A percentile compares a stretch with the other conserved stretches of the same genome.
phyloP scores from a whole-genome alignment of 2,113 vertebrate genomes.

The Atrichornis clamosus region DNA sequence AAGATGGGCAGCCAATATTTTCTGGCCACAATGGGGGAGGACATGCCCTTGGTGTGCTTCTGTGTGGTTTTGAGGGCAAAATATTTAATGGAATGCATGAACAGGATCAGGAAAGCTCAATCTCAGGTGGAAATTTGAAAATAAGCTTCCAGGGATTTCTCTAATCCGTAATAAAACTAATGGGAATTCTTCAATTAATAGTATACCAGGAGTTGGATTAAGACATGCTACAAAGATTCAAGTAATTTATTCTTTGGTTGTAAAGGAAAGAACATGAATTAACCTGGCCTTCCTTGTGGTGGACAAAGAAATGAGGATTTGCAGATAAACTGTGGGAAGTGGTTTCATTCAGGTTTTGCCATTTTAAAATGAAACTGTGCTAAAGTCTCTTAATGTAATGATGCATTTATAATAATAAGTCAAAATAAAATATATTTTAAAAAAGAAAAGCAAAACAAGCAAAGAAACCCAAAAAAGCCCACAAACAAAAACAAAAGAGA shows the following conservation, averaged over 20 bases:
- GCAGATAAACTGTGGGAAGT: not conserved
- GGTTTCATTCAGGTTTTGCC: not conserved
- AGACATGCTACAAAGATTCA: not conserved
- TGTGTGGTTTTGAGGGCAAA: not conserved
- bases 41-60: not conserved
- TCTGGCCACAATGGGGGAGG: not conserved
- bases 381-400: not conserved
- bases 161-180: not conserved
- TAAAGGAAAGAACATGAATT: not conserved
- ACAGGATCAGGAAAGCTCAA: not conserved
- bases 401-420: not conserved
- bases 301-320: not conserved
- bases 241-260: not conserved
- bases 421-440: not conserved
- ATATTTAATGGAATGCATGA: not conserved
- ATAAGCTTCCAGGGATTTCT: not conserved
- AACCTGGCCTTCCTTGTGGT: not conserved
- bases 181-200: not conserved
- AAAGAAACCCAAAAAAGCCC: not conserved
- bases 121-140: not conserved
- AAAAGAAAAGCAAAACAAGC: fast-evolving
- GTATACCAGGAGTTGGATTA: not conserved
- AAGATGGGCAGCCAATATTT: not conserved
- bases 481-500: not conserved
- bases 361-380: not conserved